Evolutionary conservation across 2,797 vertebrate species (phyloP), one percentile per base, ranked within the genome.

Genomic region (Tragelaphus oryx): DNA sequence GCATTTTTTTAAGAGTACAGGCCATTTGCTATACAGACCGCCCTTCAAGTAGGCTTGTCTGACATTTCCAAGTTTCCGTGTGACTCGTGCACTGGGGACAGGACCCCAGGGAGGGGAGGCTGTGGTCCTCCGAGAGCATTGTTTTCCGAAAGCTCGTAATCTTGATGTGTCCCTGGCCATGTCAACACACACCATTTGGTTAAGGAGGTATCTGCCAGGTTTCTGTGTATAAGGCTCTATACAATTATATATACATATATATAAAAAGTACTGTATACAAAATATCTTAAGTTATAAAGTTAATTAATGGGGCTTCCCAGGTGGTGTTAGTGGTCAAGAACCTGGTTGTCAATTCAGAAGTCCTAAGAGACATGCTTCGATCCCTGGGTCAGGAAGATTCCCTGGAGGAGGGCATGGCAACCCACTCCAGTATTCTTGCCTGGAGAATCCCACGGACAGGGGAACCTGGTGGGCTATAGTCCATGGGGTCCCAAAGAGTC

Each of bases 21-120:
- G 20, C 74, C 33, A 5, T 11, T 22, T 87, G 8, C 24, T 28
- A 8, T 30, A 7, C 2, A 33, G 59, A 41, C 44, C 30, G 9
- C 37, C 50, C 55, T 20, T 54, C 10, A 0, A 1, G 30, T 55
- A 33, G 11, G 20, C 22, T 17, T 52, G 54, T 37, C 41, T 55
- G 14, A 48, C 0, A 3, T 26, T 65, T 48, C 37, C 55, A 18
- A 0, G 0, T n/a, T 55, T 37, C 46, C 46, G 5, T 0, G 3
- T 8, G 55, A 22, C 12, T 3, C 11, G 18, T 44, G 48, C 28
- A 0, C 59, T 48, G 37, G 14, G 24, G 44, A n/a, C 80, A 20
- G 26, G 81, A 57, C 14, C 1, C 1, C n/a, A 8, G 24, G 26
- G 44, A 79, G 41, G 46, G 2, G 14, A 12, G 2, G 14, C 17